Evolutionary conservation across 2,888 invertebrate species (phyloP).

Genomic region (Pomacea canaliculata): DNA sequence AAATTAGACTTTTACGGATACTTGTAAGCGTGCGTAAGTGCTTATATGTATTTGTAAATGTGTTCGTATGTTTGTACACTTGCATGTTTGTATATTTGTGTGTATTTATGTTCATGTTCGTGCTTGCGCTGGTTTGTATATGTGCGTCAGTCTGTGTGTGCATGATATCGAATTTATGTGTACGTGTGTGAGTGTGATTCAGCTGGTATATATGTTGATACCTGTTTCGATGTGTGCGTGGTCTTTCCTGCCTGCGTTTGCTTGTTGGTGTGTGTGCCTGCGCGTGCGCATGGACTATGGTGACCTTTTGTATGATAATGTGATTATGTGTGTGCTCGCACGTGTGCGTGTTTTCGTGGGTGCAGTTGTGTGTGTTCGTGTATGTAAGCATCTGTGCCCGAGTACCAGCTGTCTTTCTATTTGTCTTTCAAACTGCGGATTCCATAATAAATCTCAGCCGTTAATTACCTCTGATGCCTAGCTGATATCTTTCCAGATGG

Average conservation of each 20-base stretch:
- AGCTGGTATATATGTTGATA: not conserved
- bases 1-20: not conserved
- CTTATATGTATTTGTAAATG: not conserved
- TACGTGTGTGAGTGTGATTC: not conserved
- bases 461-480: too few species aligned
- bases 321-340: not conserved
- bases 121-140: not conserved
- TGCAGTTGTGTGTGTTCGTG: too few species aligned
- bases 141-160: not conserved
- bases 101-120: not conserved
- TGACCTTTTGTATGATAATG: too few species aligned
- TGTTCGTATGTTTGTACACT: not conserved
- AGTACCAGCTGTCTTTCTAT: too few species aligned
- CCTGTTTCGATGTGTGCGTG: not conserved
- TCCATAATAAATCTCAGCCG: too few species aligned
- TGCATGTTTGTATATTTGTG: not conserved
- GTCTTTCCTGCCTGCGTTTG: too few species aligned
- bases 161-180: not conserved
- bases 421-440: too few species aligned
- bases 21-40: not conserved
- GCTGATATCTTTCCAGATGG: too few species aligned
- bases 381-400: too few species aligned
- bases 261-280: not conserved
- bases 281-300: not conserved
- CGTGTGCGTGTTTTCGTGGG: too few species aligned